These are phyloP conservation scores for Neopipo cinnamomea DNA, from an alignment of 2,113 vertebrate genomes.

Conservation along the genomic window DNA sequence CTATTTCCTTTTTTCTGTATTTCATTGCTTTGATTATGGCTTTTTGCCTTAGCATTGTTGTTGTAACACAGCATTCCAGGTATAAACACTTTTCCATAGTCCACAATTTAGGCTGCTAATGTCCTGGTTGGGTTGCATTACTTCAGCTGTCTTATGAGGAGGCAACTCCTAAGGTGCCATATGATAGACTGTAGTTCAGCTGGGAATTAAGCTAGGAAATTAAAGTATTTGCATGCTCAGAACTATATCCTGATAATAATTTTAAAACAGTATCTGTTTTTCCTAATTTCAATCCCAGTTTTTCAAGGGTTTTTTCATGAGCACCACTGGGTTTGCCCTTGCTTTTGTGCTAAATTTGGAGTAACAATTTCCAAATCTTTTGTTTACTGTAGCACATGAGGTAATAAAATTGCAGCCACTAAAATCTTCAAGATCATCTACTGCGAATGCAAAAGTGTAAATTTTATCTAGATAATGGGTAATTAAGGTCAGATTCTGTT, in stretches of 20 bases:
- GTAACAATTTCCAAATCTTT: neutral
- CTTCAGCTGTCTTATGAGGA: neutral
- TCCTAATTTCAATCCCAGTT: neutral
- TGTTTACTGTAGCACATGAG: neutral
- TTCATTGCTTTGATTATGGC: neutral
- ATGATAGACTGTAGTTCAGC: neutral
- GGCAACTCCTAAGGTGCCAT: neutral
- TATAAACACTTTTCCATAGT: neutral
- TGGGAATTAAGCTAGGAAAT: neutral
- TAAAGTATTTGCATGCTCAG: neutral
- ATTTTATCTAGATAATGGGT: neutral
- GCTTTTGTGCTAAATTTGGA: neutral
- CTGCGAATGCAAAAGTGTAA: neutral
- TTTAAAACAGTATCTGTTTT: neutral
- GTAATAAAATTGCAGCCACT: neutral
- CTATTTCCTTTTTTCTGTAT: neutral
- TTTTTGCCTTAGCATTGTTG: neutral
- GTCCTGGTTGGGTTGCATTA: neutral
- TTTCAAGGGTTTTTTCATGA: neutral
- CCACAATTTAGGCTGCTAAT: neutral
- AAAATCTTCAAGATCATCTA: neutral
- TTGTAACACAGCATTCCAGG: neutral
- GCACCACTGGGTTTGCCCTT: neutral
- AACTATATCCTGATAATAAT: conserved; percentile 25
- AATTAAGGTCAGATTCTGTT: neutral